Conservation (phyloP, 23 tunicate genomes). For the Ascidia mentula region DNA sequence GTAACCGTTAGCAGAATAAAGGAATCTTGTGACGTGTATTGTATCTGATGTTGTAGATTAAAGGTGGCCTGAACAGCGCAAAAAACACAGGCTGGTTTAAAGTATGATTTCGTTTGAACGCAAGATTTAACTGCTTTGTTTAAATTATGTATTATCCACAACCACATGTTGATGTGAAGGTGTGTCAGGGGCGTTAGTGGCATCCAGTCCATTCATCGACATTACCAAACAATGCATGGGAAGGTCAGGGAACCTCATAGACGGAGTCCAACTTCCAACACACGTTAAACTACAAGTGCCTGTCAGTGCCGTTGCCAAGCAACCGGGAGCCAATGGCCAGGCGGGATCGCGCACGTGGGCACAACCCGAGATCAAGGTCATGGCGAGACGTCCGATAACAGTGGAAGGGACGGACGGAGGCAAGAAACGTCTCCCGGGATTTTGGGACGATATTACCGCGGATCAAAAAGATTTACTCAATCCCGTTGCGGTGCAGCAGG, state of each 20-base stretch:
- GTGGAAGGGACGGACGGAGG: not conserved
- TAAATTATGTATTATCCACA: not conserved
- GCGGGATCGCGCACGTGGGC: conserved; percentile 4
- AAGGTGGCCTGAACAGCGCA: too few relatives aligned
- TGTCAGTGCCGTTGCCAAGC: conserved; percentile 21
- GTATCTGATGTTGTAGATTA: too few relatives aligned
- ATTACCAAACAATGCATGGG: conserved; percentile 73
- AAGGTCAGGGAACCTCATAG: conserved; percentile 26
- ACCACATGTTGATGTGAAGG: conserved; percentile 10
- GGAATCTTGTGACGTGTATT: too few relatives aligned
- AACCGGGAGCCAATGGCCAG: not conserved
- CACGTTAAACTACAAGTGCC: conserved; percentile 44
- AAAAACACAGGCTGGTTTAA: too few relatives aligned
- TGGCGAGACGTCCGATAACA: conserved; percentile 21
- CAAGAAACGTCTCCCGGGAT: not conserved
- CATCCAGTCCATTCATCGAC: conserved; percentile 55
- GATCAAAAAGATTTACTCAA: not conserved
- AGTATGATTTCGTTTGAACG: too few relatives aligned
- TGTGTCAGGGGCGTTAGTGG: conserved; percentile 45
- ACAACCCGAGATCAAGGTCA: conserved; percentile 19
- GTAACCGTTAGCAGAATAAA: too few relatives aligned
- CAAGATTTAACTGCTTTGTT: not conserved
- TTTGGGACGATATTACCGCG: conserved; percentile 44
- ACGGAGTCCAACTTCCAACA: conserved; percentile 54
- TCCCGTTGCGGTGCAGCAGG: conserved; percentile 23